phyloP scores from a whole-genome alignment of 2,888 invertebrate genomes.

The Melieria crassipennis region DNA sequence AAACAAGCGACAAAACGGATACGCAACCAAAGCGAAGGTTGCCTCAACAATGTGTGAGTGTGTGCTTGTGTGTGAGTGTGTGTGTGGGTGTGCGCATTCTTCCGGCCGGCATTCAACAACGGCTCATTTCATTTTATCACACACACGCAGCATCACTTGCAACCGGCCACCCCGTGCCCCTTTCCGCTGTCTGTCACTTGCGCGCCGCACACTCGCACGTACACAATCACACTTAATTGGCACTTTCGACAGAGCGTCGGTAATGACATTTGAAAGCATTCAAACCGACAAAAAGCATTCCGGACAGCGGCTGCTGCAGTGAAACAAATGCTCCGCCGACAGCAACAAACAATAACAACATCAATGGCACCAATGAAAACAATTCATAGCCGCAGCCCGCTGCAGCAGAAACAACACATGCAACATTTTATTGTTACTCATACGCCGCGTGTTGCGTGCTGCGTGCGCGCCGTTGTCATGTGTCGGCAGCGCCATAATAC shows the following conservation, averaged over 20 bases:
- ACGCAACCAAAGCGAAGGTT: background rate
- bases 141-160: too few species aligned
- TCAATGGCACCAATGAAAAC: background rate
- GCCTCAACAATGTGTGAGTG: background rate
- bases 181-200: too few species aligned
- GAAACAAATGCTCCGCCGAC: background rate
- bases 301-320: too few species aligned
- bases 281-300: background rate
- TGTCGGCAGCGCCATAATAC: too few species aligned
- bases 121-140: too few species aligned
- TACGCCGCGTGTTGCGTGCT: background rate
- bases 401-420: background rate
- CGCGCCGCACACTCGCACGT: background rate
- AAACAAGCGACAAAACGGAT: background rate
- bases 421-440: background rate
- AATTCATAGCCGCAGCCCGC: background rate
- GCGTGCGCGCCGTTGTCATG: too few species aligned
- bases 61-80: background rate
- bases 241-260: background rate
- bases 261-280: background rate
- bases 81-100: background rate
- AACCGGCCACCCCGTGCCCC: too few species aligned
- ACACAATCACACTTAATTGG: slow-evolving; percentile 1
- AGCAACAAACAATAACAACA: background rate
- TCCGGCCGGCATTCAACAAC: too few species aligned